Base-by-base conservation (phyloP, 2,113 vertebrate species). In the Gallinago undulata region DNA sequence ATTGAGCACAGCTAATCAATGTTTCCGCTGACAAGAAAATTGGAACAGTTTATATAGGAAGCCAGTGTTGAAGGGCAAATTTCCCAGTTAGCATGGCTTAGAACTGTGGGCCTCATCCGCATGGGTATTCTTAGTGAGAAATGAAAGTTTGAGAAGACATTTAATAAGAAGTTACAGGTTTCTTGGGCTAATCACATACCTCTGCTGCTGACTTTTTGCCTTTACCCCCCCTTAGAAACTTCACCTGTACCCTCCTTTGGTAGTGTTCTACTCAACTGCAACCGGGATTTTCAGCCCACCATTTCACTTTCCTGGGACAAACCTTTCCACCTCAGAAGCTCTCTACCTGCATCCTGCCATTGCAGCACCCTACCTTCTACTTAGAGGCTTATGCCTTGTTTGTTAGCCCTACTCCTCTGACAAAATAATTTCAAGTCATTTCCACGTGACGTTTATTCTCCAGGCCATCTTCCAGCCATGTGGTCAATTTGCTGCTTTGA, bases 1-100 rank as follows among this genome's bases (percentile, higher is more conserved):
- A 96, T 84, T 93, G 95, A 97, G 93, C 94, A 87, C 87, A 96
- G 94, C 94, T 97, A 96, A 97, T 96, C 84, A 94, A 92, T 92
- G 93, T 97, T 97, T 95, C 95, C 91, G 92, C 85, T 89, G 93
- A 96, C 84, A 91, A 95, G 93, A 86, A 92, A 92, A 95, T 63
- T 77, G 91, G 91, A 96, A 80, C 89, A 90, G 93, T 96, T 97
- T 89, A 93, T 89, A 91, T 64, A 89, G 95, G 87, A 96, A 88
- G 66, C 13, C 19, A 84, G 77, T 59, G 43, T 45, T 88, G 83
- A 94, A 93, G 93, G 93, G 83, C 93, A 92, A 7, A 88, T 86
- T 96, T 96, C 96, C 92, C 94, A 87, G 91, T 92, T 70, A 92
- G 70, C 78, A 68, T 10, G 1, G 78, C 76, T 53, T 21, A 68